These are phyloP conservation scores for Arctia plantaginis DNA, from an alignment of 2,888 invertebrate genomes.

Conservation along the genomic window DNA sequence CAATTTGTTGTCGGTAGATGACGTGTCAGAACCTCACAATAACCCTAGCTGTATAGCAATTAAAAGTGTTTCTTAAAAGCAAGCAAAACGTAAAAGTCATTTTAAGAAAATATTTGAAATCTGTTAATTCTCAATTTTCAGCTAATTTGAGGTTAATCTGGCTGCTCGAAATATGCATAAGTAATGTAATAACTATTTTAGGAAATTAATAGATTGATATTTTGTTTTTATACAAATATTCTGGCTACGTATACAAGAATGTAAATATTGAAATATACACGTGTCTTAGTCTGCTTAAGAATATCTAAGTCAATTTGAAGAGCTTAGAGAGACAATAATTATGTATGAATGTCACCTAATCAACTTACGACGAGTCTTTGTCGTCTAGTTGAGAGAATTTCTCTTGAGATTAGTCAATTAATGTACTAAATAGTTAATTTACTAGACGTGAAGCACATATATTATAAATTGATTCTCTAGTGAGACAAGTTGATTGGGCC, in stretches of 20 bases:
- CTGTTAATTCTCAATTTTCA: no score
- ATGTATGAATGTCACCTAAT: conserved; percentile 29
- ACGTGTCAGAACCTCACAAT: conserved; percentile 29
- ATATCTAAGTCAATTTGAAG: not conserved
- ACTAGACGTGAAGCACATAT: conserved; percentile 17
- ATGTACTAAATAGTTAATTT: conserved; percentile 34
- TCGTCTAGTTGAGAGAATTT: conserved; percentile 39
- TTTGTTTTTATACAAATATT: not conserved
- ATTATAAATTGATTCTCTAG: conserved; percentile 15
- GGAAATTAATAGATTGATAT: not conserved
- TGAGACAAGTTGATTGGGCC: not conserved
- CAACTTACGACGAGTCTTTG: conserved; percentile 53
- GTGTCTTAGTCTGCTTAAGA: not conserved
- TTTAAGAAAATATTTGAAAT: no score
- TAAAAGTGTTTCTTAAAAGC: not conserved
- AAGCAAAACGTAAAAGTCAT: no score
- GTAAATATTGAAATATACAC: not conserved
- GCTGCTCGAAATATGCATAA: no score
- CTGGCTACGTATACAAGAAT: not conserved
- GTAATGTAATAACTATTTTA: not conserved
- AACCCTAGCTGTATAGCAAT: conserved; percentile 7
- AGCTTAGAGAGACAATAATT: not conserved
- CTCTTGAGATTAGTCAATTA: conserved; percentile 35
- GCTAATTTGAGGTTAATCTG: no score
- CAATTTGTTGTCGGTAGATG: conserved; percentile 67